Conservation (phyloP, 2,888 invertebrate species). For the Lasioglossum calceatum region DNA sequence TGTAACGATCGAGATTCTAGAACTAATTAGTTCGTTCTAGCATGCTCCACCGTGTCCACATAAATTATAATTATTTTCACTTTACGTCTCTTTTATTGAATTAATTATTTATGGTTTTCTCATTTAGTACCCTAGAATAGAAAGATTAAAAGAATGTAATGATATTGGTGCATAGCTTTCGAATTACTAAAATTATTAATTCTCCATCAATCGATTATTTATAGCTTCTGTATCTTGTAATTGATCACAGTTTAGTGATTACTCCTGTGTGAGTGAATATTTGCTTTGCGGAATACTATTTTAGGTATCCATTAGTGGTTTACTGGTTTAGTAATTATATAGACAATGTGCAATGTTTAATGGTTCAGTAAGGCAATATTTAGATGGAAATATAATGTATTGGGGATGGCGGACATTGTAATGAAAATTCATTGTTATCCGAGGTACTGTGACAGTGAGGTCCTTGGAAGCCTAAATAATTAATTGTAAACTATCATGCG, state of each 20-base stretch:
- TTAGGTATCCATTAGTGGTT: neutral
- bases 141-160: neutral
- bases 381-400: neutral
- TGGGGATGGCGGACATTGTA: neutral
- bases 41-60: neutral
- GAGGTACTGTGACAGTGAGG: neutral
- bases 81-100: neutral
- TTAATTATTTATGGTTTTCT: neutral
- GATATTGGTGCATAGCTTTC: neutral
- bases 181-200: neutral
- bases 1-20: neutral
- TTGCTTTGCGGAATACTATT: neutral
- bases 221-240: neutral
- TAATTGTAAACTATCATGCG: no score
- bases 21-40: neutral
- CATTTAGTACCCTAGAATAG: neutral
- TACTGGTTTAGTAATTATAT: neutral
- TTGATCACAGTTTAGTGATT: neutral
- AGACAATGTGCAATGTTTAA: neutral
- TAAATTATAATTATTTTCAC: neutral
- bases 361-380: neutral
- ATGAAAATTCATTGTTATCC: neutral
- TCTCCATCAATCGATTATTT: neutral
- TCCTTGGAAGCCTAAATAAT: no score
- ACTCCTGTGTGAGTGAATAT: neutral